These are phyloP conservation scores for Amphimedon queenslandica DNA, from an alignment of 37 sponge, comb jelly and placozoan species.

Conservation along the genomic window DNA sequence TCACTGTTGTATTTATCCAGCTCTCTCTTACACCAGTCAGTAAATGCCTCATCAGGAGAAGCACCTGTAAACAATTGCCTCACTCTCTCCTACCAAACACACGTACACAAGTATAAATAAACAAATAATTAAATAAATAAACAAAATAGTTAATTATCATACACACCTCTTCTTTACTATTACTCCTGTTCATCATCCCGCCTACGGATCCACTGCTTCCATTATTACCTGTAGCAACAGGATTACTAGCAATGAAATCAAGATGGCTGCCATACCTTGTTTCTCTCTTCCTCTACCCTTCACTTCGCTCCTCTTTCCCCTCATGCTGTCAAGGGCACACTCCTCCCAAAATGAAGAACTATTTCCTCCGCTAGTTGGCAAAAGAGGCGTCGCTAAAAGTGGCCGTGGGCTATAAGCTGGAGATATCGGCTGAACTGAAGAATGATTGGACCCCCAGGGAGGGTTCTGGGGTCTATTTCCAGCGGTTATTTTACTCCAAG, in stretches of 20 bases:
- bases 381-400: not conserved
- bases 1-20: conserved; percentile 53
- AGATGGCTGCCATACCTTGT: too few species aligned
- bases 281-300: too few species aligned
- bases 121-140: too few species aligned
- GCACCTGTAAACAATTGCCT: conserved; percentile 34
- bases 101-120: not conserved
- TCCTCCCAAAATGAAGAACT: conserved; percentile 43
- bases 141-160: too few species aligned
- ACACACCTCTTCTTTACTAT: too few species aligned
- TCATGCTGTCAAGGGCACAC: conserved; percentile 19
- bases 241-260: too few species aligned
- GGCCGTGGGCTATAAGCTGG: not conserved
- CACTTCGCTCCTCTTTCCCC: too few species aligned
- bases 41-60: conserved; percentile 6
- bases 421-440: not conserved
- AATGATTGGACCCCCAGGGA: not conserved
- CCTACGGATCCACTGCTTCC: too few species aligned
- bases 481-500: not conserved
- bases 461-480: not conserved
- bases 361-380: not conserved
- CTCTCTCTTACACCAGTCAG: conserved; percentile 61
- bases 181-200: too few species aligned
- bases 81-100: conserved; percentile 29
- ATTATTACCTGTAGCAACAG: too few species aligned